Percentiles rank a stretch among this genome's conserved stretches.
Conservation (phyloP, 2,113 vertebrate genomes). For the Pteropus alecto region DNA sequence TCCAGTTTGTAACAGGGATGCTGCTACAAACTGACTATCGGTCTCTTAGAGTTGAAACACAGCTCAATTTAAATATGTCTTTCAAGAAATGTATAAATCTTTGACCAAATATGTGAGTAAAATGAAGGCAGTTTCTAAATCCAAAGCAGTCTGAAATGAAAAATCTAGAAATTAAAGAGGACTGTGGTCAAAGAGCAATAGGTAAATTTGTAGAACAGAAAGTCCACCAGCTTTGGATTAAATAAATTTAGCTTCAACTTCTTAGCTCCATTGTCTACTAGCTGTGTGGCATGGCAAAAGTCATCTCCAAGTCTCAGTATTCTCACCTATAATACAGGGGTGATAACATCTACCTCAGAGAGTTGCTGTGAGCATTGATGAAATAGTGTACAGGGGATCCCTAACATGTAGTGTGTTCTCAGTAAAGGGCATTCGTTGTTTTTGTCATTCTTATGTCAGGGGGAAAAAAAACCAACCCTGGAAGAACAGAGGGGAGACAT, state of each 20-base stretch:
- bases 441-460: background rate
- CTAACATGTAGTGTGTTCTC: background rate
- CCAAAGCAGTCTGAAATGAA: background rate
- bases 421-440: background rate
- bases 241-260: background rate
- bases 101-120: background rate
- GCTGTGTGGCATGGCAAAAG: background rate
- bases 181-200: background rate
- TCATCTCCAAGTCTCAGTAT: background rate
- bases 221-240: background rate
- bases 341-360: background rate
- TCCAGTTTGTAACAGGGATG: background rate
- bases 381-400: background rate
- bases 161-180: background rate
- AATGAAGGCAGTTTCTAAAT: background rate
- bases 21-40: background rate
- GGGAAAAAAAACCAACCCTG: background rate
- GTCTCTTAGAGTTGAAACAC: background rate
- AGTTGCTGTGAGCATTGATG: background rate
- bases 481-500: constrained; percentile 39
- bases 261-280: background rate
- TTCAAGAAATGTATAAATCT: background rate
- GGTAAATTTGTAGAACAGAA: background rate
- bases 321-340: background rate
- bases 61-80: background rate